Evolutionary conservation across 2,113 vertebrate species (phyloP), one percentile per base, ranked within the genome.

Genomic region (Connochaetes taurinus): DNA sequence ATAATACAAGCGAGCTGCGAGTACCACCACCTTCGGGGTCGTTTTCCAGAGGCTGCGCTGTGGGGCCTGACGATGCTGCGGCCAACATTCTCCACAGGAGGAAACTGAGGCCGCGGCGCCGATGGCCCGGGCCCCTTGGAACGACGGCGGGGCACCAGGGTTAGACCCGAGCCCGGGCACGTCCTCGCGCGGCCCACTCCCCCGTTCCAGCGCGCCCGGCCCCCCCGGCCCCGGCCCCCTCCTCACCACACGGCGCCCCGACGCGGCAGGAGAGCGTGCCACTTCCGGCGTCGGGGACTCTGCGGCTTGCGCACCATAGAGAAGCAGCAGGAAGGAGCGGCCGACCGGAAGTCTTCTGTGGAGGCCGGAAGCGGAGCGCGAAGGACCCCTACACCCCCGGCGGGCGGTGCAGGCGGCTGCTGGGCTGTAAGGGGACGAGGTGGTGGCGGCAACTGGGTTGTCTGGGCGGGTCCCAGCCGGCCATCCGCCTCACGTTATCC

Each of bases 381-480:
- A 27, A 62, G 8, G 3, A 1, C 4, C 2, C 0, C 5, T 0
- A 29, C 1, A 1, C 19, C 0, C 2, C 4, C 1, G 14, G 25
- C 0, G 1, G 5, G 0, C 0, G 0, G 10, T 1, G 11, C 4
- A 0, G 23, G 27, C 0, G 1, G 14, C 11, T 1, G 2, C 27
- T 5, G 15, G 17, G 33, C 21, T 2, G 29, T 8, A 6, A 19
- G 16, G 21, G 31, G 4, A 21, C n/a, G 1, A 25, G 4, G 13
- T 36, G 23, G 25, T 0, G 5, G 10, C 2, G 7, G 3, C 33
- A 6, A 1, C 7, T 11, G 40, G 27, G 10, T 16, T 45, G 7
- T 11, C 33, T 15, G 40, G 12, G 58, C 2, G 21, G 7, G 10
- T 33, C 1, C n/a, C 5, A 29, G 3, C 11, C 0, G 29, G 45